phyloP scores from a whole-genome alignment of 2,888 invertebrate species.

The Geophilus truncorum region DNA sequence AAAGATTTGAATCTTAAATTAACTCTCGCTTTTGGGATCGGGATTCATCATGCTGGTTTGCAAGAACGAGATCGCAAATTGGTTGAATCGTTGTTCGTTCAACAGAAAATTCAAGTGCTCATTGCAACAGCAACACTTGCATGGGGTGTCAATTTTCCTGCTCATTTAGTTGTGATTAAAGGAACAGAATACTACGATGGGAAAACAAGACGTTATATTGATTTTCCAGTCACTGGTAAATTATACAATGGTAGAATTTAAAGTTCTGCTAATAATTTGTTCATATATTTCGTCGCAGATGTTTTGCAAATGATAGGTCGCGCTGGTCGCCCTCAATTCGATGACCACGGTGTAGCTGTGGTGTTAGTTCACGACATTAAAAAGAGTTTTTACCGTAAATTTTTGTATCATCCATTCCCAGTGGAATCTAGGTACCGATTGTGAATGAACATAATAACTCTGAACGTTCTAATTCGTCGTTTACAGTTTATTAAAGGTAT shows the following conservation, averaged over 20 bases:
- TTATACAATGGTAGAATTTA: no score
- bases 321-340: slow-evolving; percentile 95
- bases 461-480: neutral
- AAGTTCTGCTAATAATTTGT: no score
- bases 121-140: slow-evolving; percentile 96
- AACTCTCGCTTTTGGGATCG: slow-evolving; percentile 93
- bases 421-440: slow-evolving; percentile 71
- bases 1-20: slow-evolving; percentile 87
- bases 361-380: slow-evolving; percentile 85
- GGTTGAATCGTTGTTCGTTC: slow-evolving; percentile 89
- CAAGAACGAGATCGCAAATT: slow-evolving; percentile 84
- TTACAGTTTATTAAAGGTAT: slow-evolving; percentile 70
- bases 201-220: slow-evolving; percentile 91
- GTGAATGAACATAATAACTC: neutral
- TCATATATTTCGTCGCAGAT: no score
- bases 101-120: slow-evolving; percentile 91
- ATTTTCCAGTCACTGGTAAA: slow-evolving; percentile 90
- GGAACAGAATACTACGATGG: slow-evolving; percentile 99
- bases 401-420: slow-evolving; percentile 98
- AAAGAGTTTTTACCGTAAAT: slow-evolving; percentile 98
- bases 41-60: slow-evolving; percentile 96
- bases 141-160: slow-evolving; percentile 99
- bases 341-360: slow-evolving; percentile 69
- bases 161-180: slow-evolving; percentile 95
- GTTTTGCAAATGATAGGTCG: slow-evolving; percentile 99